Base-by-base conservation (phyloP, 1,140 invertebrate species). In the Nebria ingens region DNA sequence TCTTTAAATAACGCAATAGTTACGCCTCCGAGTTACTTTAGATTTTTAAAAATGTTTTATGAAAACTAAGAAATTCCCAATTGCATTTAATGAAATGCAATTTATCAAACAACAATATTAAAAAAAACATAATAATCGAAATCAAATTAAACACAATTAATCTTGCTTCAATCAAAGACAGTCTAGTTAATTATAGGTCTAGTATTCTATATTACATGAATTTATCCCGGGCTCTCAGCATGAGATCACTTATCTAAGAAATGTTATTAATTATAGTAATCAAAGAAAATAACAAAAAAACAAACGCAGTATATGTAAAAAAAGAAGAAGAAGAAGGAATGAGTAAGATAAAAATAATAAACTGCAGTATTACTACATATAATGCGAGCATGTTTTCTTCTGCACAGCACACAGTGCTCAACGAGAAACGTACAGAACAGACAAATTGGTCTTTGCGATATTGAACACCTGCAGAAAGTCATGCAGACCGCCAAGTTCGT, bases 181-280 rank as follows among this genome's bases (percentile, higher is more conserved):
- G n/a, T n/a, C n/a, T 34, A 6, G 25, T 34, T 34, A 34, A 34
- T 34, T 34, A 34, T n/a, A 34, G n/a, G 25, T 34, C 25, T n/a
- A 34, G 25, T 34, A 34, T n/a, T n/a, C n/a, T n/a, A n/a, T n/a
- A n/a, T n/a, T n/a, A n/a, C n/a, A n/a, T 34, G 25, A 34, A 34
- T 9, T 34, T 34, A 45, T 45, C 40, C 40, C 40, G 17, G 15
- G 15, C 9, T 9, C 9, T 17, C 40, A 45, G 40, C 40, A 17
- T 45, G 40, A 45, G 40, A 45, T 45, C 40, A 45, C 40, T 45
- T 45, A 45, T 45, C 40, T 45, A 6, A 45, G 40, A 45, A 45
- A 45, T 17, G 15, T 45, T 45, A 45, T 45, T 45, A 45, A 45
- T 45, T 45, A 45, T 17, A 45, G 40, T 45, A 45, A 45, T 45